Conservation (phyloP, 2,888 invertebrate species). For the Hydropsyche betteni region DNA sequence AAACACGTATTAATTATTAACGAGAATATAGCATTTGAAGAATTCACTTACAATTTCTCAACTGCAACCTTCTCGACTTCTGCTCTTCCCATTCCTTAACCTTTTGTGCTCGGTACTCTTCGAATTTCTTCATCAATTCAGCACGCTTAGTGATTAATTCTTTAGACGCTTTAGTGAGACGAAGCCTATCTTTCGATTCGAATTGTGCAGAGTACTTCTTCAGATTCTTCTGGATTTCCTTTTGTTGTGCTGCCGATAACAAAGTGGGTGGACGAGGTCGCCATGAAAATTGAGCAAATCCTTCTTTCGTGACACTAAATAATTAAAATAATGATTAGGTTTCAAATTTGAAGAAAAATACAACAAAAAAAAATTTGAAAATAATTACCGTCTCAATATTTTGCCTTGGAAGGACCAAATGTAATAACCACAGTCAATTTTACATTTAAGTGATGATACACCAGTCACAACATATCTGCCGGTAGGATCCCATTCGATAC, state of each 20-base stretch:
- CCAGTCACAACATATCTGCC: constrained; percentile 96
- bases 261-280: constrained; percentile 91
- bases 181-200: constrained; percentile 94
- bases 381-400: constrained; percentile 65
- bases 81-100: constrained; percentile 78
- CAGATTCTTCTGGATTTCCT: constrained; percentile 96
- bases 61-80: constrained; percentile 82
- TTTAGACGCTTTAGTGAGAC: constrained; percentile 92
- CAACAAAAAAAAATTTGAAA: neutral
- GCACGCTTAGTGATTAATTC: constrained; percentile 93
- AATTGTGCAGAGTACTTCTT: constrained; percentile 97
- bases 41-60: constrained; percentile 81
- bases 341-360: constrained; percentile 3
- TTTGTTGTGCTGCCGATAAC: constrained; percentile 83
- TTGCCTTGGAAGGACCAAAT: constrained; percentile 97
- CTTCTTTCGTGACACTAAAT: constrained; percentile 83
- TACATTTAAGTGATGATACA: constrained; percentile 95
- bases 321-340: neutral
- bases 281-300: constrained; percentile 96
- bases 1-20: neutral
- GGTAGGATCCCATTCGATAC: constrained; percentile 99
- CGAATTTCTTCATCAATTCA: constrained; percentile 85
- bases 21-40: neutral
- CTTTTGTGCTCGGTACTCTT: constrained; percentile 81
- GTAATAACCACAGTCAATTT: constrained; percentile 93